Evolutionary conservation across 2,888 invertebrate genomes (phyloP), one percentile per base, ranked within the genome.

Genomic region (Odontothrips loti): DNA sequence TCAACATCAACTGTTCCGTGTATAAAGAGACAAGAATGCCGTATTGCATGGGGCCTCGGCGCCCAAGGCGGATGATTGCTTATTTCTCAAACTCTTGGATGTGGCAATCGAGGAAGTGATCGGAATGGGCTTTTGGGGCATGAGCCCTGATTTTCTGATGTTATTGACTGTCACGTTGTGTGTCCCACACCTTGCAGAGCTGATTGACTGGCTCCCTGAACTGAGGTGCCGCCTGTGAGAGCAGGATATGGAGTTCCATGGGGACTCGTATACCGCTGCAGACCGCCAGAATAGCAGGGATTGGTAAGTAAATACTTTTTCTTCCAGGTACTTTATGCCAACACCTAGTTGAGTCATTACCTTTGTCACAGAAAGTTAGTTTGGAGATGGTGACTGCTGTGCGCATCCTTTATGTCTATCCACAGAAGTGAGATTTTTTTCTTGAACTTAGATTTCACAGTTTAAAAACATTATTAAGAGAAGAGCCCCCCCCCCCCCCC

Each of bases 91-190:
- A 27, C 68, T 20, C 58, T 20, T 12, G 12, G 23, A 75, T 27
- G 68, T 75, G 68, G 68, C 68, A 27, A 75, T 27, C 68, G 27
- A 75, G 68, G 12, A 75, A 75, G 68, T 75, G 68, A 75, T 4
- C 68, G 27, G 27, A 75, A 75, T 75, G 68, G 68, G 68, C 68
- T 75, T 75, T 43, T 75, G 68, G 27, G 68, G 23, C 68, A 23
- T 23, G 68, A 75, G 68, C 68, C 68, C 68, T 23, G 68, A 75
- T 27, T 75, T 27, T 75, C 27, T 75, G 68, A 75, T 75, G 23
- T 75, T 75, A 75, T 75, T 75, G 68, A 75, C 68, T 75, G 68
- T 75, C 68, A 75, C 68, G 68, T 58, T 58, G 58, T 75, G 68
- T 75, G 68, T 75, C 68, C 68, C 68, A 75, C 68, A 27, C 68